Base-by-base conservation (phyloP, 2,113 vertebrate species). In the Otus sunia region DNA sequence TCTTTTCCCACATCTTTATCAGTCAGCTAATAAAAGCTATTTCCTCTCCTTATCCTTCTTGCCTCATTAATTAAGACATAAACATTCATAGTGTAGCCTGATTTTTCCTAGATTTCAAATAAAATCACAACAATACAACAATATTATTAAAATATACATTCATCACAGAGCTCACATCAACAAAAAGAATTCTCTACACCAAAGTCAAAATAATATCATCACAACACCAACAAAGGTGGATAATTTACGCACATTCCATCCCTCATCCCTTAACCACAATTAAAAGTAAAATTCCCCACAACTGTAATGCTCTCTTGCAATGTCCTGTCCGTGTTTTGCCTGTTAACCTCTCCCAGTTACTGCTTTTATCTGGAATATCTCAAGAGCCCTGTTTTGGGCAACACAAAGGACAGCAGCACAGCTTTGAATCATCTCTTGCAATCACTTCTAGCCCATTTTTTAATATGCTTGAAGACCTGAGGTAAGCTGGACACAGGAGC, bases 381-480 rank as follows among this genome's bases (percentile, higher is more conserved):
- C 14, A 23, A 41, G 29, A 85, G 5, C 2, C 10, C 6, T 12
- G 4, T 0, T 3, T 9, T 64, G 39, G 26, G 29, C 13, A 6
- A 34, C 5, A 12, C 39, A 50, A 68, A 8, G 14, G 20, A 34
- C 26, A 59, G 55, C 39, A 78, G 45, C 5, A 18, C 9, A 68
- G 47, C 26, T 36, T 90, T 59, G 64, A 92, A 39, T n/a, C 55
- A 41, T 17, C 22, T 20, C 19, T 47, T 41, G 15, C 12, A 55
- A 72, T 19, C 67, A 37, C 34, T 83, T 50, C 49, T 11, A 73
- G 29, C 3, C 15, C 4, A 3, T 59, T 71, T 76, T 85, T 50
- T 49, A 75, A 13, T 10, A 5, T 2, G 1, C 4, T 27, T 69
- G 59, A 80, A 69, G 67, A 19, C 36, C 27, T 9, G 22, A 17